Evolutionary conservation across 2,888 invertebrate genomes (phyloP).

Genomic region (Crossocerus cetratus): DNA sequence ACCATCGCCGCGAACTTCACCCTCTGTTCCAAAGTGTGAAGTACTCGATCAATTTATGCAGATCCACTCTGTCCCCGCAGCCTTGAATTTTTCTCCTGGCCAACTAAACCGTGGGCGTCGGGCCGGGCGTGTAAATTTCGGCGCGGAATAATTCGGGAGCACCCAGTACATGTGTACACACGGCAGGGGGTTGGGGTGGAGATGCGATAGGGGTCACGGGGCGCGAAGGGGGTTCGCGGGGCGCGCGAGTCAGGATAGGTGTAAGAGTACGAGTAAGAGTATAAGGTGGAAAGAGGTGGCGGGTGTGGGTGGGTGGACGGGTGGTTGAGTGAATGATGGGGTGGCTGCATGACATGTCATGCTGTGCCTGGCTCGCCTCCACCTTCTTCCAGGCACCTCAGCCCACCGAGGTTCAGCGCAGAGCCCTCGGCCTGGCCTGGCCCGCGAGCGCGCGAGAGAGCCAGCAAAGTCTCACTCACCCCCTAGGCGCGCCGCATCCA

Average conservation of each 20-base stretch:
- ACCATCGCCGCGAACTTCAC: too few species aligned
- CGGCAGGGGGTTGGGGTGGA: not conserved
- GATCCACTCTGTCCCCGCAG: too few species aligned
- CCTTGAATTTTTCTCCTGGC: too few species aligned
- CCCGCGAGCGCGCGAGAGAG: not conserved
- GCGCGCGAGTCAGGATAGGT: slow-evolving; percentile 5
- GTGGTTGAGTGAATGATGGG: slow-evolving; percentile 33
- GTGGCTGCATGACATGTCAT: slow-evolving; percentile 65
- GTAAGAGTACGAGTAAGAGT: slow-evolving; percentile 24
- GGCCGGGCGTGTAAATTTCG: too few species aligned
- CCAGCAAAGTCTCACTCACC: slow-evolving; percentile 40
- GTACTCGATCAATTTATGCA: too few species aligned
- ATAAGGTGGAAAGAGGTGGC: slow-evolving; percentile 33
- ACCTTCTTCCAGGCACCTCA: slow-evolving; percentile 62
- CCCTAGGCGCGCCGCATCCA: slow-evolving; percentile 65
- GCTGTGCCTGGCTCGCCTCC: slow-evolving; percentile 65
- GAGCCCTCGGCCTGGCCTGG: slow-evolving; percentile 31
- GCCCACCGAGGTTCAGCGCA: slow-evolving; percentile 47
- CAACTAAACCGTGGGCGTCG: too few species aligned
- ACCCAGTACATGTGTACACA: slow-evolving; percentile 1
- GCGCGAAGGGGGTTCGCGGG: not conserved
- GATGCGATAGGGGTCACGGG: slow-evolving; percentile 1
- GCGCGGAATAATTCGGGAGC: too few species aligned
- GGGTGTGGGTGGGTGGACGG: too few species aligned
- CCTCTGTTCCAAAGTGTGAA: too few species aligned